Evolutionary conservation across 2,888 invertebrate species (phyloP).

Genomic region (Torymus texanus): DNA sequence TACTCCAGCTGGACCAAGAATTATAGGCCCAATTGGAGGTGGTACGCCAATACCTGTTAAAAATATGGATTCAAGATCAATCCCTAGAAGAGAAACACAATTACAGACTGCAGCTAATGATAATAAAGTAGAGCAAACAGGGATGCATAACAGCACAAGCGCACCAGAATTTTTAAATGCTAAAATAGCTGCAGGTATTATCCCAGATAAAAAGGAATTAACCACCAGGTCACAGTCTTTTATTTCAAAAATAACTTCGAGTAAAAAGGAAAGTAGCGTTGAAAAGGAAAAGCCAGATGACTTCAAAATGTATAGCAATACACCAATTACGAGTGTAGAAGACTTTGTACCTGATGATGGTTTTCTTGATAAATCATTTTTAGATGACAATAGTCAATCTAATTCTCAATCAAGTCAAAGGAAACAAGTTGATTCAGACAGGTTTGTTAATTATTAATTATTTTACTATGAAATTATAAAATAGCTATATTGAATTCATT

Average conservation of each 20-base stretch:
- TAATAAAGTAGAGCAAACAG: slow-evolving; percentile 28
- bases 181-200: slow-evolving; percentile 53
- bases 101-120: background rate
- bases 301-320: slow-evolving; percentile 54
- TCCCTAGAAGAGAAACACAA: slow-evolving; percentile 62
- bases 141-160: slow-evolving; percentile 22
- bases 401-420: slow-evolving; percentile 73
- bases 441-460: slow-evolving; percentile 70
- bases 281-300: slow-evolving; percentile 65
- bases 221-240: slow-evolving; percentile 64
- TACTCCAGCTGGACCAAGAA: slow-evolving; percentile 63
- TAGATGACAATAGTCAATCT: slow-evolving; percentile 80
- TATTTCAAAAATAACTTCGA: slow-evolving; percentile 70
- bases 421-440: slow-evolving; percentile 77
- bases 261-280: slow-evolving; percentile 67
- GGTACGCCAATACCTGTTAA: slow-evolving; percentile 73
- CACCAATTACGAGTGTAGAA: slow-evolving; percentile 78
- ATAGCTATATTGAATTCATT: slow-evolving; percentile 17
- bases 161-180: slow-evolving; percentile 41
- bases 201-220: slow-evolving; percentile 62
- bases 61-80: slow-evolving; percentile 65
- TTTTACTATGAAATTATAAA: slow-evolving; percentile 2
- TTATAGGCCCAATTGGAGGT: slow-evolving; percentile 71
- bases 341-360: slow-evolving; percentile 86
- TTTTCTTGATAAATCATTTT: slow-evolving; percentile 84